A percentile compares a stretch with the other conserved stretches of the same genome.
Conservation (phyloP, 2,888 invertebrate genomes). For the Brassicogethes aeneus region DNA sequence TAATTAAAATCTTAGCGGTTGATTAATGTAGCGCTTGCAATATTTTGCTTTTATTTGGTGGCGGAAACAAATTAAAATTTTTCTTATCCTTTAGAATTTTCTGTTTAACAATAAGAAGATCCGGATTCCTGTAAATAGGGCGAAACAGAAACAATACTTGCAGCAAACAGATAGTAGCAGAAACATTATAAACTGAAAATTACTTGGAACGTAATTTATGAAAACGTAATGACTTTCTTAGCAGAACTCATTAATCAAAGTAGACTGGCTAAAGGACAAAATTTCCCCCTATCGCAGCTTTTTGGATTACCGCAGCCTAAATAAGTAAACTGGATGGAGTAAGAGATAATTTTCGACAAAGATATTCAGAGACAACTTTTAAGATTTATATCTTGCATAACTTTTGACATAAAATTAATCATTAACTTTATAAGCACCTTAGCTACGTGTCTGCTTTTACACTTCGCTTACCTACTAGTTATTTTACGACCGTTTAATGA, state of each 20-base stretch:
- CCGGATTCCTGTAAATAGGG: slow-evolving; percentile 15
- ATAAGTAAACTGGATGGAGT: slow-evolving; percentile 18
- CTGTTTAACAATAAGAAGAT: background rate
- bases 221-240: slow-evolving; percentile 34
- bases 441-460: slow-evolving; percentile 27
- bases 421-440: slow-evolving; percentile 25
- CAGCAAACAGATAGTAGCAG: slow-evolving; percentile 14
- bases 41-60: too few relatives aligned
- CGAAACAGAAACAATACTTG: slow-evolving; percentile 14
- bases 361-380: slow-evolving; percentile 12
- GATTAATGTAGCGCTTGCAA: too few relatives aligned
- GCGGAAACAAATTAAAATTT: background rate
- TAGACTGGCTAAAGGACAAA: slow-evolving; percentile 25
- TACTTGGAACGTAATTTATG: slow-evolving; percentile 32
- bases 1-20: too few relatives aligned
- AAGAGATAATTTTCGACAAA: slow-evolving; percentile 15
- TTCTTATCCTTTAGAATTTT: background rate
- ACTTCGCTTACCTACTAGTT: slow-evolving; percentile 19
- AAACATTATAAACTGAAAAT: slow-evolving; percentile 27
- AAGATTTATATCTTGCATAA: slow-evolving; percentile 27
- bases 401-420: slow-evolving; percentile 29
- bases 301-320: slow-evolving; percentile 25
- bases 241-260: slow-evolving; percentile 35
- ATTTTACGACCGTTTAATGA: slow-evolving; percentile 15
- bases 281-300: slow-evolving; percentile 25